phyloP scores from a whole-genome alignment of 1,140 invertebrate species.

The Drosophila lowei region DNA sequence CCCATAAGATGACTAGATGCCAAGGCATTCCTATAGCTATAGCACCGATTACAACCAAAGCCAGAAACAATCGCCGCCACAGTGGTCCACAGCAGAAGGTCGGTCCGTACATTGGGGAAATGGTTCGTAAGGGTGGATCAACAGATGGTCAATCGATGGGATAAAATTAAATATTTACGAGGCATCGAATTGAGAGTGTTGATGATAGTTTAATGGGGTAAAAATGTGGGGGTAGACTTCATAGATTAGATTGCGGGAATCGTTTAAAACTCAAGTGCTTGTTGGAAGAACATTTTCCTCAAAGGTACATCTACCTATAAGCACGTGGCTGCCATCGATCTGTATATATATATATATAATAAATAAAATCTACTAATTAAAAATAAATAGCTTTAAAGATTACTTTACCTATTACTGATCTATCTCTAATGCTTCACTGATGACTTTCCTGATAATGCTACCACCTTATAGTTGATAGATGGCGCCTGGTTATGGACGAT shows the following conservation, averaged over 20 bases:
- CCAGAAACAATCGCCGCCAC: constrained; percentile 21
- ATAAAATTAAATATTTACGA: constrained; percentile 26
- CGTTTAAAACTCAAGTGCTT: not conserved
- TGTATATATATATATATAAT: too few species aligned
- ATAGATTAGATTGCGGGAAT: too few species aligned
- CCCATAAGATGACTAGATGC: constrained; percentile 62
- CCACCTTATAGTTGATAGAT: not conserved
- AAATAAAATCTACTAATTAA: not conserved
- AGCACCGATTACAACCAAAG: constrained; percentile 45
- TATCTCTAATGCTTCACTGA: constrained; percentile 17
- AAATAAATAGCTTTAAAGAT: constrained; percentile 1
- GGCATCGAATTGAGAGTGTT: not conserved
- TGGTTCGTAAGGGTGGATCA: constrained; percentile 36
- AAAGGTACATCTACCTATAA: too few species aligned
- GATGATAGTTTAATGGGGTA: constrained; percentile 28
- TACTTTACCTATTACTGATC: too few species aligned
- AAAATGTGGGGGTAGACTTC: too few species aligned
- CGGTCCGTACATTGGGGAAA: not conserved
- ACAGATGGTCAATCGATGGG: constrained; percentile 37
- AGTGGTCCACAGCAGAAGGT: constrained; percentile 41
- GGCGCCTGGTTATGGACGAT: constrained; percentile 22
- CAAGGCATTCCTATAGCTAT: constrained; percentile 32
- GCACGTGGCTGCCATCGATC: too few species aligned
- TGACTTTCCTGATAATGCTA: constrained; percentile 26
- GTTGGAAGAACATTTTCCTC: too few species aligned